Base-by-base conservation (phyloP, 2,888 invertebrate genomes). In the Andrena camellia region DNA sequence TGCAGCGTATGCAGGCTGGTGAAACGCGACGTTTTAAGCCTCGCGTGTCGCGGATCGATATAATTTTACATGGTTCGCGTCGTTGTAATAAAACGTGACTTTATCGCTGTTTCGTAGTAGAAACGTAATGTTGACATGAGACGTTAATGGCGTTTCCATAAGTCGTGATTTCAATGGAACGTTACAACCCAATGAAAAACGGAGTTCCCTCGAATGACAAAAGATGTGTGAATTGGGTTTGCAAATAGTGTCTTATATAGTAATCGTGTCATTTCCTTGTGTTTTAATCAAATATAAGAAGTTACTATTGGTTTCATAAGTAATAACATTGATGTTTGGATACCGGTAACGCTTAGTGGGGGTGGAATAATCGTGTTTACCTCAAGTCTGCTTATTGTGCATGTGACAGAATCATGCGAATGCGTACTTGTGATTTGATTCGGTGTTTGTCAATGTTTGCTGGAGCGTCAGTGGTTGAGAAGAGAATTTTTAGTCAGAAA, bases 1-100 rank as follows among this genome's bases (percentile, higher is more conserved):
- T 62, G 52, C 62, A 66, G 57, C 17, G 59, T 42, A 54, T 10
- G 62, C 42, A 69, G 50, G 77, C 35, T 50, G 71, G 66, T 54
- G 78, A 71, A 78, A 80, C 79, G 79, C 71, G 71, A 71, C 67
- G 78, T 78, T 78, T 78, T 62, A 71, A 80, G 70, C 68, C 62
- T 83, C 76, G 67, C 72, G 60, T 84, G 80, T 76, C 79, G 72
- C 70, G 81, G 70, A 83, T 84, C 78, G 70, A 82, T 72, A 54
- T 64, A 78, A 81, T 81, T 71, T 78, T 71, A 54, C 67, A 67
- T 26, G 81, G 60, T 70, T 81, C 75, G 59, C 57, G 62, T 81
- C 70, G 70, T 57, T 48, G 35, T 74, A 67, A 82, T 62, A 67
- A 71, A 75, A 81, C 54, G 31, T 62, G 66, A 54, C 64, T 74